Percentiles rank a stretch among this genome's conserved stretches.
Evolutionary conservation across 2,888 invertebrate species (phyloP).

Genomic region (Protula sp.): DNA sequence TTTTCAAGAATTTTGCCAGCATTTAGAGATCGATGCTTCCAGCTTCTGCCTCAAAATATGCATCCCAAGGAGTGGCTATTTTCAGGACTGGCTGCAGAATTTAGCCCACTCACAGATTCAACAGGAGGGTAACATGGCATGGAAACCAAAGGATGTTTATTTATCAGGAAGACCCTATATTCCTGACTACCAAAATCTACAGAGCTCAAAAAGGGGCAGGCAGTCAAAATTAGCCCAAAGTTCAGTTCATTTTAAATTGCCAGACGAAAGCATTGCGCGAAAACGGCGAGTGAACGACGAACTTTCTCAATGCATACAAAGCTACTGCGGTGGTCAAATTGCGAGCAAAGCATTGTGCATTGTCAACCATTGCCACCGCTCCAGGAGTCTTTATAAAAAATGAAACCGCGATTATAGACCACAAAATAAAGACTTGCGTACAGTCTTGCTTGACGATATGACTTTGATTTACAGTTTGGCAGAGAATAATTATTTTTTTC

Average conservation of each 20-base stretch:
- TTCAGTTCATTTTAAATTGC: too few species aligned
- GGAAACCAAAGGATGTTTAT: neutral
- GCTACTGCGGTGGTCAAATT: constrained; percentile 15
- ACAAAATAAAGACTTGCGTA: too few species aligned
- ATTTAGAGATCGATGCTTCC: neutral
- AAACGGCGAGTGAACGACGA: constrained; percentile 19
- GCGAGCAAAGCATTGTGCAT: constrained; percentile 9
- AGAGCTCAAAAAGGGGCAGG: neutral
- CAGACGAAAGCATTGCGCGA: constrained; percentile 6
- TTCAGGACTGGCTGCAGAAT: too few species aligned
- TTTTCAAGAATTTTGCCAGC: neutral
- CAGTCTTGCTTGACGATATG: too few species aligned
- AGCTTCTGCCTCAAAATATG: neutral
- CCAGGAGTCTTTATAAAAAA: neutral
- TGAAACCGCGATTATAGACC: too few species aligned
- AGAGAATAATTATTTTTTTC: too few species aligned
- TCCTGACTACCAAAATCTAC: neutral
- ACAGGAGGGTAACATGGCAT: neutral
- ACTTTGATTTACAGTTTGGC: too few species aligned
- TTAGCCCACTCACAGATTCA: too few species aligned
- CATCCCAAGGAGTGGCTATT: neutral
- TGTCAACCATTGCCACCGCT: constrained; percentile 11
- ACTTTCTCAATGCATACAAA: constrained; percentile 20
- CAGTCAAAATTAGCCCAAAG: neutral
- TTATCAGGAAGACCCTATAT: too few species aligned